phyloP scores from a whole-genome alignment of 2,888 invertebrate genomes.

The Erynnis tages region DNA sequence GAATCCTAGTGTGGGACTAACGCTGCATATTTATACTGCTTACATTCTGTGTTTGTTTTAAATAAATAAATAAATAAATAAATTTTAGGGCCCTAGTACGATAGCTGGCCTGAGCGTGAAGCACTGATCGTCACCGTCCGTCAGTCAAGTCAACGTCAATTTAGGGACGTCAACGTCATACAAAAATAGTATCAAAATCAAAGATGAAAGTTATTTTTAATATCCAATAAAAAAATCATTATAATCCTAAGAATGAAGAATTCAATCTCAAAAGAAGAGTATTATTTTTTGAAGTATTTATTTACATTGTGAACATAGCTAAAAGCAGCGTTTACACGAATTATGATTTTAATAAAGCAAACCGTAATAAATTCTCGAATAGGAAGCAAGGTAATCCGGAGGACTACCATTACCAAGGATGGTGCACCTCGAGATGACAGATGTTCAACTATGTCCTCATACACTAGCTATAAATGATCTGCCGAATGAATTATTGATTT shows the following conservation, averaged over 20 bases:
- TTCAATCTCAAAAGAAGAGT: slow-evolving; percentile 41
- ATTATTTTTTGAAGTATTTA: slow-evolving; percentile 44
- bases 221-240: slow-evolving; percentile 49
- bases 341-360: slow-evolving; percentile 75
- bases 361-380: slow-evolving; percentile 63
- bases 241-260: slow-evolving; percentile 50
- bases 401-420: slow-evolving; percentile 58
- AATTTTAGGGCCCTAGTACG: too few relatives aligned
- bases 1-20: too few relatives aligned
- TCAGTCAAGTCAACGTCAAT: not conserved
- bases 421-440: slow-evolving; percentile 75
- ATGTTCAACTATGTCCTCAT: slow-evolving; percentile 52
- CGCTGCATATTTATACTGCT: too few relatives aligned
- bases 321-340: slow-evolving; percentile 59
- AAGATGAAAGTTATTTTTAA: slow-evolving; percentile 78
- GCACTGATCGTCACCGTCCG: too few relatives aligned
- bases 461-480: slow-evolving; percentile 72
- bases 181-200: slow-evolving; percentile 72
- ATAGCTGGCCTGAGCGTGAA: too few relatives aligned
- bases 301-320: slow-evolving; percentile 45
- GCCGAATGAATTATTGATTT: slow-evolving; percentile 77
- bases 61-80: too few relatives aligned
- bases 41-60: too few relatives aligned
- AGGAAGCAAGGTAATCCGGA: slow-evolving; percentile 62
- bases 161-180: slow-evolving; percentile 45